Conservation (phyloP, 2,888 invertebrate species). For the Drosophila antonietae region DNA sequence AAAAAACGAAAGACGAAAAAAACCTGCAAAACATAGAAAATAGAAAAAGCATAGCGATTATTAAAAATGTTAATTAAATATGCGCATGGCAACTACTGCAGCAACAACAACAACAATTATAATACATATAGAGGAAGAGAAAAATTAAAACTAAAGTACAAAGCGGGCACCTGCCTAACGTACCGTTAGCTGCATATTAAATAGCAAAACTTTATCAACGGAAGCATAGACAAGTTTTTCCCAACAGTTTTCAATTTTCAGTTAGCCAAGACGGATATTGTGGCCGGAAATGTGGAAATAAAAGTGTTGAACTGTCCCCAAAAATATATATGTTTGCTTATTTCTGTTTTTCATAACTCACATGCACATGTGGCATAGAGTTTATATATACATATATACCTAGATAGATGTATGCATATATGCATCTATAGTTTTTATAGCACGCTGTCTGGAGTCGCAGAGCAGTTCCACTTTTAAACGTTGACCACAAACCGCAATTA, state of each 20-base stretch:
- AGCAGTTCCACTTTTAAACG: constrained; percentile 51
- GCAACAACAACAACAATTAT: constrained; percentile 25
- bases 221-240: constrained; percentile 70
- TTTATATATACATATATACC: neutral
- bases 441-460: constrained; percentile 24
- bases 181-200: constrained; percentile 43
- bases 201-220: constrained; percentile 55
- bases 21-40: constrained; percentile 77
- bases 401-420: neutral
- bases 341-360: constrained; percentile 15
- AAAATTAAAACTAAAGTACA: constrained; percentile 72
- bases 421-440: neutral
- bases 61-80: constrained; percentile 73
- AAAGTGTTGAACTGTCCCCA: constrained; percentile 21
- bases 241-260: constrained; percentile 49
- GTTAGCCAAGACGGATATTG: constrained; percentile 47
- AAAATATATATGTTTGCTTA: constrained; percentile 33
- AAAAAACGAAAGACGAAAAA: constrained; percentile 23
- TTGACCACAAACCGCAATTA: constrained; percentile 73
- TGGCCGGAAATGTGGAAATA: constrained; percentile 57
- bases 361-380: constrained; percentile 13
- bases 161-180: constrained; percentile 37
- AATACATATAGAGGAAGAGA: constrained; percentile 39
- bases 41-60: constrained; percentile 70
- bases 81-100: constrained; percentile 62